Evolutionary conservation across 2,797 vertebrate genomes (phyloP).

Genomic region (Eptatretus atami): DNA sequence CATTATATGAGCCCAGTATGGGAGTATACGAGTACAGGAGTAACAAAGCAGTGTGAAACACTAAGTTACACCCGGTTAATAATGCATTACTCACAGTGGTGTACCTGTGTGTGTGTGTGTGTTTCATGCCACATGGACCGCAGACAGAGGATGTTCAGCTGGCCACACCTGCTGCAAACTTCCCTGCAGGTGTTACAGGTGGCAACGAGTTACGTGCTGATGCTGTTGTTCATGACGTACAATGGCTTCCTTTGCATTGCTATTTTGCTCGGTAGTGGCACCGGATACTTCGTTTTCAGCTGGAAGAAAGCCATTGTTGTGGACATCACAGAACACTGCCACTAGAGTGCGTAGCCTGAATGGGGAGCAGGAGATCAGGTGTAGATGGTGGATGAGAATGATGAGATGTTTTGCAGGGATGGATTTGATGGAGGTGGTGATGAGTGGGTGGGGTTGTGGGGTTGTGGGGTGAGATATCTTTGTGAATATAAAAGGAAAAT

Average conservation of each 20-base stretch:
- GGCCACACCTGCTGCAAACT: slow-evolving; percentile 55
- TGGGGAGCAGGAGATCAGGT: not conserved
- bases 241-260: slow-evolving; percentile 89
- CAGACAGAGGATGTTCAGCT: slow-evolving; percentile 71
- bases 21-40: too few species aligned
- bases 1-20: too few species aligned
- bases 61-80: too few species aligned
- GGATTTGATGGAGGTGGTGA: not conserved
- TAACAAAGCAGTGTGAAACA: too few species aligned
- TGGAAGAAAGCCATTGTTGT: slow-evolving; percentile 89
- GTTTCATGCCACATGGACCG: slow-evolving; percentile 7
- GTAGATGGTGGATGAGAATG: not conserved
- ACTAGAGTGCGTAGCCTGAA: slow-evolving; percentile 15
- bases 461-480: not conserved
- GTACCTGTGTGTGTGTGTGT: too few species aligned
- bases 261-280: slow-evolving; percentile 41
- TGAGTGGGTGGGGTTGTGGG: not conserved
- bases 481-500: too few species aligned
- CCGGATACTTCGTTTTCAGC: slow-evolving; percentile 83
- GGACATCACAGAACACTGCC: slow-evolving; percentile 90
- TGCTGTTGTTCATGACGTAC: slow-evolving; percentile 97
- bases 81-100: too few species aligned
- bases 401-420: not conserved
- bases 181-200: slow-evolving; percentile 67
- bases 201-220: slow-evolving; percentile 73